Evolutionary conservation across 2,888 invertebrate species (phyloP).

Genomic region (Panzeria rudis): DNA sequence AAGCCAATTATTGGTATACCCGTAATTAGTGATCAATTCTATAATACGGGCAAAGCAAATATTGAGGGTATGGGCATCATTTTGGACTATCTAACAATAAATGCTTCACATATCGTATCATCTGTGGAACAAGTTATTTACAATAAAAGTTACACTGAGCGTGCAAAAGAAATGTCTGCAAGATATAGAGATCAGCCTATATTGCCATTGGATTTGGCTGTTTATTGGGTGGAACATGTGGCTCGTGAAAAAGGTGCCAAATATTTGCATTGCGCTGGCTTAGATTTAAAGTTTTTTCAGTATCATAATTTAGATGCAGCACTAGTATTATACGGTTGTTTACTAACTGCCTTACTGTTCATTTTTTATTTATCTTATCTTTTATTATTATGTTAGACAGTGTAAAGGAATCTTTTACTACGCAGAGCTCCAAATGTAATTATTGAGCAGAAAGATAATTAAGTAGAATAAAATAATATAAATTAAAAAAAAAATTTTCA

Average conservation of each 20-base stretch:
- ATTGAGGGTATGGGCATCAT: slow-evolving; percentile 83
- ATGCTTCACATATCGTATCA: slow-evolving; percentile 76
- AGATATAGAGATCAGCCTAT: slow-evolving; percentile 80
- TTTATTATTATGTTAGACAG: no score
- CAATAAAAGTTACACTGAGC: slow-evolving; percentile 74
- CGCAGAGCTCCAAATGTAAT: no score
- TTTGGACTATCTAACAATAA: slow-evolving; percentile 80
- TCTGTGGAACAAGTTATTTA: slow-evolving; percentile 75
- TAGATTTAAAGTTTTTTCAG: slow-evolving; percentile 79
- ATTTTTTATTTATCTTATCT: no score
- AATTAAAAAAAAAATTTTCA: no score
- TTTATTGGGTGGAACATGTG: slow-evolving; percentile 82
- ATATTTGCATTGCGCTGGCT: slow-evolving; percentile 80
- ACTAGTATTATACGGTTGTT: no score
- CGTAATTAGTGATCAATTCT: slow-evolving; percentile 84
- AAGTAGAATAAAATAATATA: no score
- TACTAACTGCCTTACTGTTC: no score
- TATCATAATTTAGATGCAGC: no score
- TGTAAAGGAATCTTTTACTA: no score
- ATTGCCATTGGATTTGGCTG: slow-evolving; percentile 78
- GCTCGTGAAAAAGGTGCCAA: slow-evolving; percentile 81
- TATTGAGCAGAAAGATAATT: no score
- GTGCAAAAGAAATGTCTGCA: slow-evolving; percentile 75
- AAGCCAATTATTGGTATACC: slow-evolving; percentile 85
- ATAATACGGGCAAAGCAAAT: slow-evolving; percentile 84